phyloP scores from a whole-genome alignment of 2,113 vertebrate species.

The Percopsis transmontana region DNA sequence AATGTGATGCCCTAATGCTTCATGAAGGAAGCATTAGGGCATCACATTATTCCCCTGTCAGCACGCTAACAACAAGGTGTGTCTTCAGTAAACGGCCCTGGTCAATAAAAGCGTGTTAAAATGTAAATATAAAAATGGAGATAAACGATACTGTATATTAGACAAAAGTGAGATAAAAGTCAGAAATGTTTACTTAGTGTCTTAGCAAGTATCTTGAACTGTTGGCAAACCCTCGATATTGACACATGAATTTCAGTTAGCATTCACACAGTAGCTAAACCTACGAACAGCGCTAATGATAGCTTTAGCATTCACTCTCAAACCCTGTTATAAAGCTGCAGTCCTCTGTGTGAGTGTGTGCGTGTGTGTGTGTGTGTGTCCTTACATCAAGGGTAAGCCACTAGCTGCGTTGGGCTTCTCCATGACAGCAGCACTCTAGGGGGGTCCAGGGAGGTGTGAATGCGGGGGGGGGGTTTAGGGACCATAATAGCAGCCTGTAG shows the following conservation, averaged over 20 bases:
- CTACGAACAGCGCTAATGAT: neutral
- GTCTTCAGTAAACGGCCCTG: slow-evolving; percentile 5
- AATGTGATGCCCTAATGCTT: slow-evolving; percentile 14
- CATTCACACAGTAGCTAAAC: neutral
- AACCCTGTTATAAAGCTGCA: neutral
- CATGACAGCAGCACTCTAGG: neutral
- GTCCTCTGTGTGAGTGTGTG: neutral
- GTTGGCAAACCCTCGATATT: too few relatives aligned
- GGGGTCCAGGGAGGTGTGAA: neutral
- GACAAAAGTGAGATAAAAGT: neutral
- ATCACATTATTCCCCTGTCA: neutral
- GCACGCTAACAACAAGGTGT: neutral
- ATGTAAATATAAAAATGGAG: neutral
- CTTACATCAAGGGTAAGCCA: neutral
- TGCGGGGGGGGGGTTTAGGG: neutral
- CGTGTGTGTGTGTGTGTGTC: neutral
- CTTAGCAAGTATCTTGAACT: too few relatives aligned
- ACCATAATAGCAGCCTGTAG: slow-evolving; percentile 10
- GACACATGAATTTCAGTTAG: neutral
- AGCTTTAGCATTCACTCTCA: neutral
- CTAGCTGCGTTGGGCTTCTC: neutral
- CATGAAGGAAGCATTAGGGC: slow-evolving; percentile 12
- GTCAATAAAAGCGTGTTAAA: slow-evolving; percentile 1
- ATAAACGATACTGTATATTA: neutral
- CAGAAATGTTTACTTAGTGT: too few relatives aligned